Conservation (phyloP, 35 echinoderm and acorn worm genomes). For the Lytechinus variegatus region DNA sequence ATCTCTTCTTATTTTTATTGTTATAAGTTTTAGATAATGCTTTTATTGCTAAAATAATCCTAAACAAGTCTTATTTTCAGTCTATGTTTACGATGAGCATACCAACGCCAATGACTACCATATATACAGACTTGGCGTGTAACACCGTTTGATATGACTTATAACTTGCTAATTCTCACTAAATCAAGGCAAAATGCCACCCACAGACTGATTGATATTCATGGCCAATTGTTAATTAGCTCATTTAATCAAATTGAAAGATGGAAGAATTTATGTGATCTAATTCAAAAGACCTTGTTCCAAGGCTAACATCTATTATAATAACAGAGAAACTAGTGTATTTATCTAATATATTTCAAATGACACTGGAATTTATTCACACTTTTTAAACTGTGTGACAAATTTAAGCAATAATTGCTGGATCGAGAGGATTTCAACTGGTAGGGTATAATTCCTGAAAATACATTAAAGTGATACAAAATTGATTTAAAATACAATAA, state of each 20-base stretch:
- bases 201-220: slow-evolving; percentile 10
- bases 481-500: too few species aligned
- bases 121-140: too few species aligned
- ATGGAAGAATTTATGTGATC: not conserved
- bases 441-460: too few species aligned
- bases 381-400: not conserved
- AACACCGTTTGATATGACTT: not conserved
- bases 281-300: not conserved
- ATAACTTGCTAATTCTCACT: not conserved
- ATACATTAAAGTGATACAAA: too few species aligned
- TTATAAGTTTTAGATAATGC: too few species aligned
- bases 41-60: too few species aligned
- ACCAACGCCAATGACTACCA: too few species aligned
- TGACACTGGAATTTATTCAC: not conserved
- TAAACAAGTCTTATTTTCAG: too few species aligned
- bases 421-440: not conserved
- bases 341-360: not conserved
- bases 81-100: too few species aligned
- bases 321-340: not conserved
- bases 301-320: not conserved
- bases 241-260: not conserved
- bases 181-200: not conserved
- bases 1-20: too few species aligned
- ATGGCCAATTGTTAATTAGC: not conserved
- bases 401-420: not conserved